A percentile compares a stretch with the other conserved stretches of the same genome.
Evolutionary conservation across 2,797 vertebrate species (phyloP).

Genomic region (Botia almorhae): DNA sequence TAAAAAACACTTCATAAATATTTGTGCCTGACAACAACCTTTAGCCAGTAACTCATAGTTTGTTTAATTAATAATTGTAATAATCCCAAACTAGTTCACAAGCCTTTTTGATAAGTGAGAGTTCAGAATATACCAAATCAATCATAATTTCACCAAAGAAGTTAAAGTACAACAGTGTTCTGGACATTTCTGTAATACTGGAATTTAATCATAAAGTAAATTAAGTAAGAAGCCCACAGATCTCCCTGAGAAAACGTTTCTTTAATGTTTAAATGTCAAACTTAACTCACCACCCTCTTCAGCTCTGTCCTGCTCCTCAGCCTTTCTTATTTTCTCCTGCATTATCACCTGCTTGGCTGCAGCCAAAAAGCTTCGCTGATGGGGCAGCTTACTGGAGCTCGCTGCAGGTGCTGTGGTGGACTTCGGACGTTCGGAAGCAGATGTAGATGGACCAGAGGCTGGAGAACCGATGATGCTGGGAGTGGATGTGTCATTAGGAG

Average conservation of each 20-base stretch:
- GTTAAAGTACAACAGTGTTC: no score
- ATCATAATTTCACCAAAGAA: not conserved
- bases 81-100: not conserved
- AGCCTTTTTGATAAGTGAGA: not conserved
- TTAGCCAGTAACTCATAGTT: no score
- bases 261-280: not conserved
- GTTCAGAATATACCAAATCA: no score
- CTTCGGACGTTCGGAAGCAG: not conserved
- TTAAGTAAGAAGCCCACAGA: no score
- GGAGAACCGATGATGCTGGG: not conserved
- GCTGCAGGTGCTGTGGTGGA: not conserved
- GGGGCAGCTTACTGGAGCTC: not conserved
- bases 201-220: not conserved
- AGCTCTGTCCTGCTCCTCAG: conserved; percentile 62
- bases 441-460: not conserved
- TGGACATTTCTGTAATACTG: not conserved
- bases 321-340: conserved; percentile 72
- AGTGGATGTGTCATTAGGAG: not conserved
- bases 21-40: no score
- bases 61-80: no score
- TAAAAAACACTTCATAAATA: no score
- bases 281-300: conserved; percentile 75
- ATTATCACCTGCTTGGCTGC: conserved; percentile 72
- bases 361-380: conserved; percentile 61
- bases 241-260: no score